These are phyloP conservation scores for Phymorhynchus buccinoides DNA, from an alignment of 1,140 invertebrate species.

Conservation along the genomic window DNA sequence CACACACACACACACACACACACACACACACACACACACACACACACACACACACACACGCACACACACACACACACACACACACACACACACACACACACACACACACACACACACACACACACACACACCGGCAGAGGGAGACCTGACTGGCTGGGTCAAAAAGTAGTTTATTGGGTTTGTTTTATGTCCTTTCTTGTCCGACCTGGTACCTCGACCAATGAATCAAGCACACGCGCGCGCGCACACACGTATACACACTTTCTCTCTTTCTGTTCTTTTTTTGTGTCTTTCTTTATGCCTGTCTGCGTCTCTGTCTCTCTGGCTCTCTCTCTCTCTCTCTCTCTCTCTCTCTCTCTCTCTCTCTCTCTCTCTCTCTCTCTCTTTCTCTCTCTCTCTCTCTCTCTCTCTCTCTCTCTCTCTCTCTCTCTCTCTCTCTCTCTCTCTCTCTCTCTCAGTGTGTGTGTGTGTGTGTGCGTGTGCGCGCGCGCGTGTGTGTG, in stretches of 20 bases:
- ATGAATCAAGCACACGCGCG: neutral
- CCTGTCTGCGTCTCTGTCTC: neutral
- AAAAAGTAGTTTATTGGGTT: too few species aligned
- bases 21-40: neutral
- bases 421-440: neutral
- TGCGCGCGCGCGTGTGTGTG: constrained; percentile 11
- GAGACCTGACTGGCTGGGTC: too few species aligned
- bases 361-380: neutral
- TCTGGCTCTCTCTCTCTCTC: neutral
- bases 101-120: neutral
- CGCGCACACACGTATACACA: neutral
- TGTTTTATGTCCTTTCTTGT: too few species aligned
- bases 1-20: too few species aligned
- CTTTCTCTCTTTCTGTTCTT: neutral
- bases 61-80: neutral
- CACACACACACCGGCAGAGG: too few species aligned
- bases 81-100: neutral
- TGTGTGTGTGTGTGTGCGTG: constrained; percentile 2
- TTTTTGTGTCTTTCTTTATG: neutral
- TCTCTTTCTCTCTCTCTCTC: neutral
- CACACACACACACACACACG: neutral
- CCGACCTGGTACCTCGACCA: too few species aligned
- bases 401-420: neutral
- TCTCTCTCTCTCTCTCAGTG: neutral
- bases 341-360: neutral